Conservation (phyloP, 2,797 vertebrate genomes). For the Argyrosomus regius region DNA sequence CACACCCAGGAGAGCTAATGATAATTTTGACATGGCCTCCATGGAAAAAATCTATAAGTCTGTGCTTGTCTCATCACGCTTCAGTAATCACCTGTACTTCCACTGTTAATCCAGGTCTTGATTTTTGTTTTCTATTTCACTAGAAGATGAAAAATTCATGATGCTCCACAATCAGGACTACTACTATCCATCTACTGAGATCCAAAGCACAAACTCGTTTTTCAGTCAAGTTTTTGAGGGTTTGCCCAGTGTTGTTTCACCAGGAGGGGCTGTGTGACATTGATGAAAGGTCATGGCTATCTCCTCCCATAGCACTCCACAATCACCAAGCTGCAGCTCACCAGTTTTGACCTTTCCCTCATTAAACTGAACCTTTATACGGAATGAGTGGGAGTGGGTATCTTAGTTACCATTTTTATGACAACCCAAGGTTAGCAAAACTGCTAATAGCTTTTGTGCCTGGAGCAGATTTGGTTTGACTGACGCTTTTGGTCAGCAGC, state of each 20-base stretch:
- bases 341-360: conserved; percentile 37
- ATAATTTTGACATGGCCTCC: neutral
- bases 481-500: neutral
- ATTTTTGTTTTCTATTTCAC: neutral
- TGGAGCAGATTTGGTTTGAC: conserved; percentile 4
- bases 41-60: neutral
- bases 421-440: neutral
- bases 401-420: conserved; percentile 51
- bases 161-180: neutral
- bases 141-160: neutral
- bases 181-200: neutral
- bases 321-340: conserved; percentile 51
- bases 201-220: neutral
- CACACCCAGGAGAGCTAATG: neutral
- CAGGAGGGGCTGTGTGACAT: neutral
- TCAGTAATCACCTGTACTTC: neutral
- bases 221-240: neutral
- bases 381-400: conserved; percentile 9
- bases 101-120: neutral
- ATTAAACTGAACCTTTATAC: conserved; percentile 42
- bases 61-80: neutral
- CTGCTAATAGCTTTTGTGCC: neutral
- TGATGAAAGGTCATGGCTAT: conserved; percentile 56
- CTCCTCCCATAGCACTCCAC: conserved; percentile 43
- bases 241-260: neutral